A percentile compares a stretch with the other conserved stretches of the same genome.
Conservation (phyloP, 35 echinoderm and acorn worm species). For the Strongylocentrotus purpuratus region DNA sequence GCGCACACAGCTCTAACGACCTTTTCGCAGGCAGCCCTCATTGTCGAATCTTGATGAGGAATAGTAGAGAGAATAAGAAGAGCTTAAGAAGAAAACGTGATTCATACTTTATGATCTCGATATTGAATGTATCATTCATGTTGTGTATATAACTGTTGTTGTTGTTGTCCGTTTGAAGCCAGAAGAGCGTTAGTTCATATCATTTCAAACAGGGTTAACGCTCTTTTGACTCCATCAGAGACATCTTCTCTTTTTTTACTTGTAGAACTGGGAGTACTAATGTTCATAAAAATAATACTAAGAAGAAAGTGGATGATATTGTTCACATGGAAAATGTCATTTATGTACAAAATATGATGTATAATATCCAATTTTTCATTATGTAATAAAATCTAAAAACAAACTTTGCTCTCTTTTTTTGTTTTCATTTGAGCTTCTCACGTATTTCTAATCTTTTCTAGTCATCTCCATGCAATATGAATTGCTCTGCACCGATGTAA, state of each 20-base stretch:
- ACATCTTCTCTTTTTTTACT: background rate
- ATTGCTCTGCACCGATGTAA: too few species aligned
- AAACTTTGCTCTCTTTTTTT: background rate
- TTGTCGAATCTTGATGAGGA: background rate
- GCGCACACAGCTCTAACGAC: too few species aligned
- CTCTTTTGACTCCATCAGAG: too few species aligned
- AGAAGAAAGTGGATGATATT: background rate
- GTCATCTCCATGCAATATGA: too few species aligned
- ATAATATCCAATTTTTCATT: slow-evolving; percentile 40
- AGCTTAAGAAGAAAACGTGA: background rate
- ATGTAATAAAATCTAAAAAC: slow-evolving; percentile 38
- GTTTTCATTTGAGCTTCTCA: background rate
- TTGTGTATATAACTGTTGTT: too few species aligned
- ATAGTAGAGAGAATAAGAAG: background rate
- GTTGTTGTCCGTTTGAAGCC: too few species aligned
- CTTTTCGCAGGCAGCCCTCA: too few species aligned
- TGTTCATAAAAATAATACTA: background rate
- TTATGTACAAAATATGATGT: slow-evolving; percentile 23
- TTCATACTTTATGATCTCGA: background rate
- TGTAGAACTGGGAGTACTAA: background rate
- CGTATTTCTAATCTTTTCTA: background rate
- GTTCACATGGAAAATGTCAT: background rate
- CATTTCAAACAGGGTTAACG: too few species aligned
- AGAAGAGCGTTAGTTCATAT: too few species aligned
- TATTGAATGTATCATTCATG: background rate